These are phyloP conservation scores for Lasiurus cinereus DNA, from an alignment of 2,113 vertebrate species.

Conservation along the genomic window DNA sequence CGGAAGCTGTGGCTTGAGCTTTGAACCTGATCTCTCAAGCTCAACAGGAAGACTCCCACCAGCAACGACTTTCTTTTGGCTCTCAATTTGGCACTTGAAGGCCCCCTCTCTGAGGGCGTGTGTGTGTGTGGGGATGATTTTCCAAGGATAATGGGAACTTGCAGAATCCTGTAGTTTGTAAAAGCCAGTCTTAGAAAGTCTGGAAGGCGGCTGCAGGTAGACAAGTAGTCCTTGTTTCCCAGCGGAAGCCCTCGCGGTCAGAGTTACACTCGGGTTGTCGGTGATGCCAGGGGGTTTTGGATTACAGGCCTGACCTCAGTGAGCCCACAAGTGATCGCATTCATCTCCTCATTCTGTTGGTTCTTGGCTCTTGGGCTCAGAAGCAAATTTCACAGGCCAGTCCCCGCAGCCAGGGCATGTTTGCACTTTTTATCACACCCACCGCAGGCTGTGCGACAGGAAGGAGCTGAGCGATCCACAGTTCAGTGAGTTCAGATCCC, in stretches of 20 bases:
- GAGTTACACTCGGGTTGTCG: background rate
- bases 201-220: background rate
- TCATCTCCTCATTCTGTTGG: background rate
- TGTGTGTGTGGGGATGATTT: background rate
- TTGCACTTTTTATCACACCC: background rate
- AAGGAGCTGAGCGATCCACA: background rate
- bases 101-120: background rate
- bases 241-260: background rate
- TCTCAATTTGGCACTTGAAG: conserved; percentile 62
- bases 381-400: background rate
- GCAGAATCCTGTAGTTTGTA: background rate
- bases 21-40: conserved; percentile 78
- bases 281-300: background rate
- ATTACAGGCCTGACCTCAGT: background rate
- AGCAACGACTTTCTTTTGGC: background rate
- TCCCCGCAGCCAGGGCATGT: too few relatives aligned
- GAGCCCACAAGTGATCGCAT: too few relatives aligned
- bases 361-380: background rate
- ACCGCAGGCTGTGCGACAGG: rapidly evolving
- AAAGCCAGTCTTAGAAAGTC: background rate
- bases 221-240: background rate
- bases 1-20: conserved; percentile 34
- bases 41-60: background rate
- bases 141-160: background rate
- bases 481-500: background rate